Evolutionary conservation across 1,140 invertebrate genomes (phyloP).

Genomic region (Phthorimaea operculella): DNA sequence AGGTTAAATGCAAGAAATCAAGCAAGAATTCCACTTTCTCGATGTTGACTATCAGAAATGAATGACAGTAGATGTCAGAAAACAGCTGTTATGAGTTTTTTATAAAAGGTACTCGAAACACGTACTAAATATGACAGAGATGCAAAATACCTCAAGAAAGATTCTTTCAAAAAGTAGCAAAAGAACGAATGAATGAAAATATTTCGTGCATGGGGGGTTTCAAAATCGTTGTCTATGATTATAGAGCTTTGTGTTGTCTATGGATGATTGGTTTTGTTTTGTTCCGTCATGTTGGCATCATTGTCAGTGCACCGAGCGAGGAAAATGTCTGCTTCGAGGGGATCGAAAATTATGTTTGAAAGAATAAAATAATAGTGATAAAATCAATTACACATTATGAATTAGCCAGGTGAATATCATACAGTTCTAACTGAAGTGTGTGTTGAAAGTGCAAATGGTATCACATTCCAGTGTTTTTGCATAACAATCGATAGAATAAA

Average conservation of each 20-base stretch:
- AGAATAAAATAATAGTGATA: conserved; percentile 38
- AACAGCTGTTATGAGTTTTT: too few relatives aligned
- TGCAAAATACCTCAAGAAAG: too few relatives aligned
- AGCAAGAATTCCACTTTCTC: too few relatives aligned
- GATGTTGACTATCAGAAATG: too few relatives aligned
- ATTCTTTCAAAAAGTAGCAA: too few relatives aligned
- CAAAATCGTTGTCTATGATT: too few relatives aligned
- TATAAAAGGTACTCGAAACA: too few relatives aligned
- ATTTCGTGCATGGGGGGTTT: too few relatives aligned
- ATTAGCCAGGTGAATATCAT: conserved; percentile 48
- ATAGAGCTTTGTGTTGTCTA: not conserved
- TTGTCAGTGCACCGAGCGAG: conserved; percentile 12
- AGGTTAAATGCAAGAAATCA: too few relatives aligned
- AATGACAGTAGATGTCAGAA: too few relatives aligned
- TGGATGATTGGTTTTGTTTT: not conserved
- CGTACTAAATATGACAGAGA: too few relatives aligned
- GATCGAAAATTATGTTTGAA: conserved; percentile 46
- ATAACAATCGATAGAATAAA: conserved; percentile 65
- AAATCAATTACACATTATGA: conserved; percentile 32
- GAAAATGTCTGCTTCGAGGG: conserved; percentile 62
- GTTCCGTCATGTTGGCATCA: not conserved
- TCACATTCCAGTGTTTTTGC: conserved; percentile 60
- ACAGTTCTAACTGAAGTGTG: conserved; percentile 25
- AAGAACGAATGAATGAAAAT: too few relatives aligned
- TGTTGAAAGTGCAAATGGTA: conserved; percentile 32